These are phyloP conservation scores for Oryzias javanicus DNA, from an alignment of 2,113 vertebrate genomes.

Conservation along the genomic window DNA sequence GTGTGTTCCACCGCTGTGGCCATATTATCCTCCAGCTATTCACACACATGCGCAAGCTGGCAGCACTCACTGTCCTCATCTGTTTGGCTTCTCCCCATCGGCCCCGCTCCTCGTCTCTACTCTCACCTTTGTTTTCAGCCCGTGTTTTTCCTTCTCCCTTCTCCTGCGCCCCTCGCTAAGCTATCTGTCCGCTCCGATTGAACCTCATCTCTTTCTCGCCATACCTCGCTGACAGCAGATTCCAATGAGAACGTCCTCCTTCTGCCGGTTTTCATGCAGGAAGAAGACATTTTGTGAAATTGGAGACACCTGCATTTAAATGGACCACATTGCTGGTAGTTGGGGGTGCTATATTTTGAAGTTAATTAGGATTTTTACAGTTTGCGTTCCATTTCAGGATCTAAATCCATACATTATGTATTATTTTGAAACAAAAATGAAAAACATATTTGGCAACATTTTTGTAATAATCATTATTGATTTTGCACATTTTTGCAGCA, in stretches of 20 bases:
- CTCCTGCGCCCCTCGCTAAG: conserved; percentile 39
- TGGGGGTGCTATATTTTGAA: conserved; percentile 6
- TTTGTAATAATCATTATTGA: too few species aligned
- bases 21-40: conserved; percentile 42
- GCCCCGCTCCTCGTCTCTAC: conserved; percentile 29
- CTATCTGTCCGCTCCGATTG: conserved; percentile 55
- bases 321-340: conserved; percentile 35
- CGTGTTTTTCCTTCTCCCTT: conserved; percentile 39
- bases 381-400: too few species aligned
- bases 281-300: conserved; percentile 52
- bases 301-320: conserved; percentile 49
- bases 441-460: too few species aligned
- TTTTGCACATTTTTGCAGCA: too few species aligned
- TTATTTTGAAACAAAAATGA: too few species aligned
- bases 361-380: neutral
- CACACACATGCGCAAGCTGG: conserved; percentile 22
- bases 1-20: conserved; percentile 39
- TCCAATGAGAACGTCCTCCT: conserved; percentile 50
- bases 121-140: conserved; percentile 59
- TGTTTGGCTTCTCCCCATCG: conserved; percentile 46
- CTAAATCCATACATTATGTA: too few species aligned
- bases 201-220: conserved; percentile 42
- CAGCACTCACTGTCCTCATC: conserved; percentile 49
- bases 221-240: conserved; percentile 54
- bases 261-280: conserved; percentile 52